Percentiles rank a stretch among this genome's conserved stretches.
Evolutionary conservation across 2,888 invertebrate genomes (phyloP).

Genomic region (Mellilla xanthometata): DNA sequence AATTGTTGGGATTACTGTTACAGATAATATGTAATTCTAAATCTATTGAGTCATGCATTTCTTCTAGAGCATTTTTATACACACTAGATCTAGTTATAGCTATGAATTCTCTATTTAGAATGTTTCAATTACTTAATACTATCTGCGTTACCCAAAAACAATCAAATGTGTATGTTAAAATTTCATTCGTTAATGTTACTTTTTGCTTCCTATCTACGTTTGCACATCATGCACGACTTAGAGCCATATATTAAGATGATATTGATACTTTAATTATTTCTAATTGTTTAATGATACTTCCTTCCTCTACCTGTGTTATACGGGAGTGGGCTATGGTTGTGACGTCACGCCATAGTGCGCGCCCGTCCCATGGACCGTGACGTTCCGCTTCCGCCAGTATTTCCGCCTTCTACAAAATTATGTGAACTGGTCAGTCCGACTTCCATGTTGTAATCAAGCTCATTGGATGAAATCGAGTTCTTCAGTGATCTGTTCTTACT

Average conservation of each 20-base stretch:
- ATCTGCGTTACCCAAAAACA: too few species aligned
- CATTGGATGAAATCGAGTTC: slow-evolving; percentile 15
- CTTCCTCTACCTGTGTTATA: slow-evolving; percentile 18
- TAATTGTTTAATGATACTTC: slow-evolving; percentile 1
- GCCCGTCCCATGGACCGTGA: slow-evolving; percentile 67
- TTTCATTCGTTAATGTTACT: too few species aligned
- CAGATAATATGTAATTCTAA: too few species aligned
- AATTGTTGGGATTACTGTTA: slow-evolving; percentile 20
- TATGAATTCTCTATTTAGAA: too few species aligned
- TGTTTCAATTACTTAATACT: too few species aligned
- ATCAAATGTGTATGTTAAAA: too few species aligned
- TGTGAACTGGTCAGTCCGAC: slow-evolving; percentile 65
- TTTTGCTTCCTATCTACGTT: too few species aligned
- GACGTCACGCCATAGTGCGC: slow-evolving; percentile 67
- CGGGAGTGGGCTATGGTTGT: slow-evolving; percentile 45
- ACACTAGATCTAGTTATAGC: too few species aligned
- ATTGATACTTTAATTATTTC: too few species aligned
- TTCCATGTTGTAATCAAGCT: slow-evolving; percentile 55
- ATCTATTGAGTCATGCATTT: neutral
- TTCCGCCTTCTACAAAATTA: slow-evolving; percentile 75
- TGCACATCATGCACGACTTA: too few species aligned
- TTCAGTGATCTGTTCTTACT: neutral
- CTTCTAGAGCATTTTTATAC: too few species aligned
- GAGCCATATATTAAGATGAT: too few species aligned
- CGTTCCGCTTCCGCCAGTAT: slow-evolving; percentile 70